Evolutionary conservation across 2,888 invertebrate species (phyloP), one percentile per base, ranked within the genome.

Genomic region (Perizoma affinitatum): DNA sequence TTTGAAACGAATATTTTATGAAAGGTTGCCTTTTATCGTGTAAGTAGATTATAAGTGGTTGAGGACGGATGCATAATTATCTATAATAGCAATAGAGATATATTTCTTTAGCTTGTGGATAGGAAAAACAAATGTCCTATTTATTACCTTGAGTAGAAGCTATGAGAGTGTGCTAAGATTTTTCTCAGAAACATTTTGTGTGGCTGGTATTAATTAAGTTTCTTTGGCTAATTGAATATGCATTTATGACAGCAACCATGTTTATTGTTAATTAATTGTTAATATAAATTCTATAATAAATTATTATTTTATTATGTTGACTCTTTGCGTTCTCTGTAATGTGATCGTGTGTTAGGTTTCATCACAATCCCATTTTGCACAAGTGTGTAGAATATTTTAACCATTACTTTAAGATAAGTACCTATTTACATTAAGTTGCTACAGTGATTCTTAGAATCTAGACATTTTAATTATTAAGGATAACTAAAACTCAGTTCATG

Each of bases 21-120:
- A 87, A 89, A 82, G 76, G 90, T 87, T 90, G 90, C 90, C 90
- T 90, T 90, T 88, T 89, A 86, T 86, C 77, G 75, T 86, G 82
- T 90, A 90, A 90, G 90, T 91, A 90, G 88, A 72, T 78, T 3
- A 68, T 90, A 88, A 89, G 88, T 82, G 81, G 77, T 75, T 73
- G 74, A 75, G 69, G 72, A 75, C 33, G 69, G 69, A 84, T 79
- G 84, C 84, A 85, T 89, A 83, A 85, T 86, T 38, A 38, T 38
- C 22, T 89, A 81, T 84, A 82, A 81, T 83, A 85, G 82, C 77
- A 71, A 77, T 65, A 62, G 59, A 65, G 85, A 83, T 83, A 74
- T 74, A 82, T 84, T 86, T 76, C 70, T 84, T 61, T 78, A 76
- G 86, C 87, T 86, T 84, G 72, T 62, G 75, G 76, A 69, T 78